These are phyloP conservation scores for Brachionus asplanchnoidis DNA, from an alignment of 1,140 invertebrate genomes.

Conservation along the genomic window DNA sequence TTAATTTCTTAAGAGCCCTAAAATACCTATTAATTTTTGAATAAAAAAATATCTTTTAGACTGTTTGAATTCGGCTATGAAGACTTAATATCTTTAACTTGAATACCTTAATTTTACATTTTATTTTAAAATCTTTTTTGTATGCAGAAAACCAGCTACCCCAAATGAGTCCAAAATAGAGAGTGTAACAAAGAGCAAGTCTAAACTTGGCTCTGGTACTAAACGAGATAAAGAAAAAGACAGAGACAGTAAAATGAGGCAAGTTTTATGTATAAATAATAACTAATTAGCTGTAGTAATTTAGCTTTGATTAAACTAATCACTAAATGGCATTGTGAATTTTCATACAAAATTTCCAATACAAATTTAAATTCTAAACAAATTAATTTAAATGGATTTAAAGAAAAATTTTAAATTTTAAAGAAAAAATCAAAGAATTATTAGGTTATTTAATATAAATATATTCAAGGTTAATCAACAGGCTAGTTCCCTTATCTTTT, in stretches of 20 bases:
- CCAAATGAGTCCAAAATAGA: constrained; percentile 8
- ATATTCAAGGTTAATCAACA: too few relatives aligned
- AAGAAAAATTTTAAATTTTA: too few relatives aligned
- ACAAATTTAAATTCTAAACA: too few relatives aligned
- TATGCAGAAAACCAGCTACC: neutral
- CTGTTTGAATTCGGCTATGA: neutral
- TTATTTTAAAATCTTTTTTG: neutral
- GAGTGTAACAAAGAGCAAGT: neutral
- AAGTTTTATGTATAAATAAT: neutral
- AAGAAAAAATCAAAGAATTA: too few relatives aligned
- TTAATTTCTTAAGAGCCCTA: neutral
- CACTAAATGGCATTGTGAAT: neutral
- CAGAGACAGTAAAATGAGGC: constrained; percentile 24
- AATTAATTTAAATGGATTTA: too few relatives aligned
- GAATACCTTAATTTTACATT: neutral
- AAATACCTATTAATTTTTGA: neutral
- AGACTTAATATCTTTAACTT: neutral
- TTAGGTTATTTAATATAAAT: too few relatives aligned
- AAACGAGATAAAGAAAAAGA: constrained; percentile 37
- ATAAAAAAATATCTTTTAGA: neutral
- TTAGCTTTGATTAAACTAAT: neutral
- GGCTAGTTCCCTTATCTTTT: too few relatives aligned
- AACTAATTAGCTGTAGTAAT: neutral
- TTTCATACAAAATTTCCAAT: too few relatives aligned
- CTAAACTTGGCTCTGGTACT: constrained; percentile 25